phyloP scores from a whole-genome alignment of 2,797 vertebrate genomes.

The Margarornis squamiger region DNA sequence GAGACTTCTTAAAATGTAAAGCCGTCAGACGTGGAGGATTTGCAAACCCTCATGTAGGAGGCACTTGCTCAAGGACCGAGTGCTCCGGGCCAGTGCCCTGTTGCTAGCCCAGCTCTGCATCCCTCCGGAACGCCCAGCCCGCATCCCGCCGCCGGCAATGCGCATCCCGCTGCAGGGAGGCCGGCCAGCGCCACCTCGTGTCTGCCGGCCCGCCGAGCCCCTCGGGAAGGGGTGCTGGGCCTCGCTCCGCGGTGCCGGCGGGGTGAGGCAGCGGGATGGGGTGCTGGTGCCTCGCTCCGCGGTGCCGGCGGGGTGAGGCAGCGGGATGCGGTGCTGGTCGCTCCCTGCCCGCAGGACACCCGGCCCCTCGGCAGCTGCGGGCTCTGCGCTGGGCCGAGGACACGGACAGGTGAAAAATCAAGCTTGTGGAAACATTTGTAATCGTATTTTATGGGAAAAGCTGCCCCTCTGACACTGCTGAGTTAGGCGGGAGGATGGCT shows the following conservation, averaged over 20 bases:
- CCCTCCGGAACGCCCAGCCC: background rate
- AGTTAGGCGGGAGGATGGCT: background rate
- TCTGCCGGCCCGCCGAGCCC: background rate
- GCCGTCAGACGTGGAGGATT: background rate
- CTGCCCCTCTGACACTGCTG: background rate
- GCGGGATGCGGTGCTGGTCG: background rate
- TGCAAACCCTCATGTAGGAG: background rate
- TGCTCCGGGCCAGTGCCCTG: background rate
- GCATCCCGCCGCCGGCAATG: background rate
- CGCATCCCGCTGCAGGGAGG: background rate
- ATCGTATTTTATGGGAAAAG: background rate
- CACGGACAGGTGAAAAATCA: background rate
- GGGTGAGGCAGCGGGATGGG: background rate
- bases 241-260: background rate
- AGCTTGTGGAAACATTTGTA: background rate
- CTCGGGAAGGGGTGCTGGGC: background rate
- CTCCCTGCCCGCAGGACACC: background rate
- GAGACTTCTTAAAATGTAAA: background rate
- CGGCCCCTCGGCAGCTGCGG: background rate
- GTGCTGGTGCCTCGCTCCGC: background rate
- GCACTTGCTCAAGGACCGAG: background rate
- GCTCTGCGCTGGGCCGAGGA: background rate
- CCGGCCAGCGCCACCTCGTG: constrained; percentile 50
- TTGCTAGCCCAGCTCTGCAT: background rate
- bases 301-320: background rate